A percentile compares a stretch with the other conserved stretches of the same genome.
These are phyloP conservation scores for Lagodon rhomboides DNA, from an alignment of 2,797 vertebrate genomes.

Conservation along the genomic window DNA sequence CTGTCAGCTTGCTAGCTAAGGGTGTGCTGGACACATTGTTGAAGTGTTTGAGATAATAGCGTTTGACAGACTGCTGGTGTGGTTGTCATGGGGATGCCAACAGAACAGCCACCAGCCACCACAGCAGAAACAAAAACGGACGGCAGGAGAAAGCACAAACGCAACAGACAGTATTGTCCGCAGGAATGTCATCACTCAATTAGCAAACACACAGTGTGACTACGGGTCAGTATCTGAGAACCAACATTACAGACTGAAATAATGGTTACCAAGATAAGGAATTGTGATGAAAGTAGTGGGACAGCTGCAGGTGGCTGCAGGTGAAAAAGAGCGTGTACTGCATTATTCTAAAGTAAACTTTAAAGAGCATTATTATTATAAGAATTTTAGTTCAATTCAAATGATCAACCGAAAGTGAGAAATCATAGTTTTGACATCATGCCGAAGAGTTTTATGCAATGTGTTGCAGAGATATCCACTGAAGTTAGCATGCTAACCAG, in stretches of 20 bases:
- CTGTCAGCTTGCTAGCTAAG: constrained; percentile 57
- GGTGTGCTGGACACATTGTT: constrained; percentile 62
- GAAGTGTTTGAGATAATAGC: constrained; percentile 71
- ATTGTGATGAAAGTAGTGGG: too few species aligned
- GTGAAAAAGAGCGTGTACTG: too few species aligned
- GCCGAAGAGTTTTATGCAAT: too few species aligned
- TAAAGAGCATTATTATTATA: too few species aligned
- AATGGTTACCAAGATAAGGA: too few species aligned
- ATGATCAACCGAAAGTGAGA: too few species aligned
- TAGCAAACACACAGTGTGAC: constrained; percentile 25
- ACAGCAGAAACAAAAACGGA: constrained; percentile 50
- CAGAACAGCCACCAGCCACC: constrained; percentile 64
- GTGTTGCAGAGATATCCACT: too few species aligned
- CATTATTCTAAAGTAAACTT: too few species aligned
- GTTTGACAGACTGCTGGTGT: constrained; percentile 73
- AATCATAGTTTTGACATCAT: too few species aligned
- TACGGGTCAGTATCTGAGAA: constrained; percentile 21
- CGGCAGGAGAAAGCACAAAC: constrained; percentile 64
- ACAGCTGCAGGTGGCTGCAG: too few species aligned
- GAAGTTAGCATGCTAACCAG: too few species aligned
- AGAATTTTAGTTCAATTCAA: too few species aligned
- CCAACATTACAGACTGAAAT: constrained; percentile 13
- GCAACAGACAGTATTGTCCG: constrained; percentile 28
- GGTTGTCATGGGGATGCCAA: constrained; percentile 76
- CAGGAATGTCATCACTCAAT: constrained; percentile 52